Base-by-base conservation (phyloP, 2,888 invertebrate genomes). In the Leuctra nigra region DNA sequence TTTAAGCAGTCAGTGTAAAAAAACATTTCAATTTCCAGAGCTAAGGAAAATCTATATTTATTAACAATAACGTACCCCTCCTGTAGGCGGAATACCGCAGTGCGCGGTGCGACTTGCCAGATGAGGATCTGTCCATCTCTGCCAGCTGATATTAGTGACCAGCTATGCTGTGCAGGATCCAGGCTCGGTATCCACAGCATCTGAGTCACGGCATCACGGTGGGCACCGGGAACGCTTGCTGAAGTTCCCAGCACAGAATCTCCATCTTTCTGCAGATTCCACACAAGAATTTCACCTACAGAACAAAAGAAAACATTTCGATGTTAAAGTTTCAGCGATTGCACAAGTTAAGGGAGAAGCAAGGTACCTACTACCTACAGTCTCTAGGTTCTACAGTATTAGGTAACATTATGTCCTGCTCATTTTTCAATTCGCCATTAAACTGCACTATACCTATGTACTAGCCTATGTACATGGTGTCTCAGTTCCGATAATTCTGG, bases 181-280 rank as follows among this genome's bases (percentile, higher is more conserved):
- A 68, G 57, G 62, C 71, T 69, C 14, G 63, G 61, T 24, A 69
- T 62, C 73, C 73, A 73, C 4, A 64, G 65, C 38, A 72, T 58
- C 57, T 70, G 69, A 3, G 70, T 71, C 4, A 73, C 58, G 18
- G 63, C 59, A 55, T 72, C 70, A 47, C 68, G 67, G 61, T 73
- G 73, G 1, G 63, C 70, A 25, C 54, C 53, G 23, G 48, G 47
- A 9, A 53, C 2, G n/a, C 23, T 25, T 1, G 55, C 59, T 35
- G 62, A 60, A 7, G 59, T 52, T 6, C 54, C 57, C 6, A 59
- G 29, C 29, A 56, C 36, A 18, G 35, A 55, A 25, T 62, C 55
- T 7, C 59, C 61, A 9, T 59, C 62, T 29, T 46, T 58, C 22
- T 59, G 59, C n/a, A 62, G 46, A 18, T 61, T 59, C 60, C 60